Percentiles rank a stretch among this genome's conserved stretches.
These are phyloP conservation scores for Mesocricetus auratus DNA, from an alignment of 2,113 vertebrate genomes.

Conservation along the genomic window DNA sequence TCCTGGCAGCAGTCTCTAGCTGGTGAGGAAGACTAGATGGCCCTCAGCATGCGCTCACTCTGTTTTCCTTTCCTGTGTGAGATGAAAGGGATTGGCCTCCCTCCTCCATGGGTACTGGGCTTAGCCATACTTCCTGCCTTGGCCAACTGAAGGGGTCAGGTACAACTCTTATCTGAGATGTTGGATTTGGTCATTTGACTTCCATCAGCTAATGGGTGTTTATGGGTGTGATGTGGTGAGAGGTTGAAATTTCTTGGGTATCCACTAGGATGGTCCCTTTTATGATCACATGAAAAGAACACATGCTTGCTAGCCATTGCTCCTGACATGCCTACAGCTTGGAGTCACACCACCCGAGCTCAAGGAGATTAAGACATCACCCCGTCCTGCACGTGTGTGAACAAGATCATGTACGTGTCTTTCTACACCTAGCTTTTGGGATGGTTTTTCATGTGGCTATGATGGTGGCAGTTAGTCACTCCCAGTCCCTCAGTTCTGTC, in stretches of 20 bases:
- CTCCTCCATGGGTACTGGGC: accelerated
- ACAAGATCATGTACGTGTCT: too few species aligned
- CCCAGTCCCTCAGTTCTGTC: not conserved
- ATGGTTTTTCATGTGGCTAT: not conserved
- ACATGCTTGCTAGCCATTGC: too few species aligned
- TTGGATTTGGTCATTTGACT: not conserved
- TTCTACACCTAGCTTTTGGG: not conserved
- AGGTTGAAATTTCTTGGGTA: not conserved
- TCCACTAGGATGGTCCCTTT: not conserved
- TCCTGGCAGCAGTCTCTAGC: not conserved
- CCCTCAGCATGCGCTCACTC: not conserved
- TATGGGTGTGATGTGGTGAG: not conserved
- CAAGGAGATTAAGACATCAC: not conserved
- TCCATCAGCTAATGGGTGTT: not conserved
- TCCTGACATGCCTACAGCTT: not conserved
- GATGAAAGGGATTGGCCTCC: not conserved
- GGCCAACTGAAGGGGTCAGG: accelerated
- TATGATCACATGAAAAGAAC: not conserved
- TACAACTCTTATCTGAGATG: not conserved
- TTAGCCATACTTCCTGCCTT: too few species aligned
- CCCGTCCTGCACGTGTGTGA: not conserved
- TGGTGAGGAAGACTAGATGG: too few species aligned
- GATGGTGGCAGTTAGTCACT: not conserved
- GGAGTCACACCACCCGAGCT: not conserved
- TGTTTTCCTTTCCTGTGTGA: not conserved